These are phyloP conservation scores for Mactromeris polynyma DNA, from an alignment of 2,888 invertebrate genomes.

Conservation along the genomic window DNA sequence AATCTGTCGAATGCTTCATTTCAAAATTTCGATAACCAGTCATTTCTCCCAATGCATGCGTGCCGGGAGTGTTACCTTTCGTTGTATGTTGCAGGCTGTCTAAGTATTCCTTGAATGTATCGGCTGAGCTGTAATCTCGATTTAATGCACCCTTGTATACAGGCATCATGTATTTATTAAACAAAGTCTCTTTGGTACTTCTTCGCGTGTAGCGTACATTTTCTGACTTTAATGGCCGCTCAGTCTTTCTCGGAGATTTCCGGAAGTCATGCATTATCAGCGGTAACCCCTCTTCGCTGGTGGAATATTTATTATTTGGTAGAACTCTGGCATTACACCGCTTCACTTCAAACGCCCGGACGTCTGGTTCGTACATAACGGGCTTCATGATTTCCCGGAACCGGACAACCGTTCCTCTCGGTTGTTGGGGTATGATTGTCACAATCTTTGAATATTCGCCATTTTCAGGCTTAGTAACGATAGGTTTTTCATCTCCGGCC, in stretches of 20 bases:
- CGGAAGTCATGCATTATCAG: constrained; percentile 58
- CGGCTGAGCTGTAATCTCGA: constrained; percentile 72
- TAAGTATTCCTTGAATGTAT: constrained; percentile 73
- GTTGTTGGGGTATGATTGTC: constrained; percentile 57
- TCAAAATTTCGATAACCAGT: constrained; percentile 36
- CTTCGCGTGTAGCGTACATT: constrained; percentile 48
- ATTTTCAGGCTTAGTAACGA: constrained; percentile 36
- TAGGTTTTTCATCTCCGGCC: constrained; percentile 26
- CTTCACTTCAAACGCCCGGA: constrained; percentile 51
- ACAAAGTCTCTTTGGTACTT: constrained; percentile 47
- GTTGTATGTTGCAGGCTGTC: constrained; percentile 60
- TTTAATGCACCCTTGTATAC: constrained; percentile 46
- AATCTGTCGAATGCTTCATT: constrained; percentile 54
- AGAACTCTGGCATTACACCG: constrained; percentile 19
- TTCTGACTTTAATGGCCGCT: constrained; percentile 73
- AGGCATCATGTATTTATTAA: constrained; percentile 46
- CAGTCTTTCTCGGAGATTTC: constrained; percentile 43
- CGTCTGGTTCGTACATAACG: constrained; percentile 38
- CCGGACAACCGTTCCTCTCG: constrained; percentile 59
- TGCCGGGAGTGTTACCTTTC: constrained; percentile 45
- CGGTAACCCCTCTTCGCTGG: constrained; percentile 33
- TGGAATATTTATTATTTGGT: constrained; percentile 13
- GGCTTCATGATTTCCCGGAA: constrained; percentile 66
- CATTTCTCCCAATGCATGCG: constrained; percentile 31
- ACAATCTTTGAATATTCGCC: constrained; percentile 51